phyloP scores from a whole-genome alignment of 2,888 invertebrate species.

The Drosophila emarginata region DNA sequence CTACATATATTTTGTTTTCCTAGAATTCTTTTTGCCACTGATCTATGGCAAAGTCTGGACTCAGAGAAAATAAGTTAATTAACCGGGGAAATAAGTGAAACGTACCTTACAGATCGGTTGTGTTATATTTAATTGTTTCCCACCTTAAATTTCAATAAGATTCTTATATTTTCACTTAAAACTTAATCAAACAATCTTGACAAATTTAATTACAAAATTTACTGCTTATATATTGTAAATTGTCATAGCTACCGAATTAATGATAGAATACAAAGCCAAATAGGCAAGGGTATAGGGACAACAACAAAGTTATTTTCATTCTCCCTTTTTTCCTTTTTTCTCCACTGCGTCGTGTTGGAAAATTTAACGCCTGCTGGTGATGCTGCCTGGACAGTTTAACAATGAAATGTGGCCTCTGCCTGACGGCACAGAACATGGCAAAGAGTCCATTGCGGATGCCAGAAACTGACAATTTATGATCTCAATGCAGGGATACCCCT shows the following conservation, averaged over 20 bases:
- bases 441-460: slow-evolving; percentile 15
- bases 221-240: no score
- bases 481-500: neutral
- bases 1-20: no score
- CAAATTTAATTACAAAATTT: no score
- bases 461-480: neutral
- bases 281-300: neutral
- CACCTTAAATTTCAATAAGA: no score
- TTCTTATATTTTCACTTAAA: no score
- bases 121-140: no score
- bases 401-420: slow-evolving; percentile 59
- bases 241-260: neutral
- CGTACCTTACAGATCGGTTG: no score
- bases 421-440: slow-evolving; percentile 31
- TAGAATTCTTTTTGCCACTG: no score
- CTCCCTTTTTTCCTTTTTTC: neutral
- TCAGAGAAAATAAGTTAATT: no score
- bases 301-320: neutral
- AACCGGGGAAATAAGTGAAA: no score
- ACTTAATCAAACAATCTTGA: no score
- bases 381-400: slow-evolving; percentile 40
- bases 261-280: neutral
- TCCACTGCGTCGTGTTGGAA: slow-evolving; percentile 25
- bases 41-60: no score
- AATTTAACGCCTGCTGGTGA: slow-evolving; percentile 59